Base-by-base conservation (phyloP, 2,888 invertebrate genomes). In the Odontocolon sp. region DNA sequence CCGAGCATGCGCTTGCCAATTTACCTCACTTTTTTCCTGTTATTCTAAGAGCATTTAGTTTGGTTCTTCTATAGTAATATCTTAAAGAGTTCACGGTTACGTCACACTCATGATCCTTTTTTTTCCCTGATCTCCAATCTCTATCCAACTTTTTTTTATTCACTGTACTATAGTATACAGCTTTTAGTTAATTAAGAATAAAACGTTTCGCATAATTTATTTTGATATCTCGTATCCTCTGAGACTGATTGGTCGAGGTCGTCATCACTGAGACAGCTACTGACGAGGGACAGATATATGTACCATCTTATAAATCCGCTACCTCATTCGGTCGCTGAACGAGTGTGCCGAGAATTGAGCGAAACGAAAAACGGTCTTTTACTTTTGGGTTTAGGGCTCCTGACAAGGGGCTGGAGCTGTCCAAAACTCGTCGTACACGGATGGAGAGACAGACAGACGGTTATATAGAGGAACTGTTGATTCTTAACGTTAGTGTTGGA, bases 161-260 rank as follows among this genome's bases (percentile, higher is more conserved):
- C 8, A 28, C 28, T 2, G 5, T 47, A 4, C 6, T 47, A 3
- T 18, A 18, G 21, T 38, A n/a, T n/a, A n/a, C n/a, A n/a, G n/a
- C 56, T 56, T 11, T 36, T 23, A 21, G 36, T 56, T 56, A 56
- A 56, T 56, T 56, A 38, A 21, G 38, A 56, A 56, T 56, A 36
- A 56, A 56, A 21, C 21, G 36, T 11, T 38, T n/a, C 11, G 56
- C 21, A 56, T 56, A 56, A 56, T 21, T 16, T 56, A 21, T 31
- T 56, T 23, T 21, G 36, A 16, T 56, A n/a, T 56, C 36, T 11
- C 31, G 50, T 26, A 52, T 9, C 6, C 23, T 8, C 2, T 3
- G 38, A 38, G 38, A 56, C 36, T 33, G 56, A 56, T 56, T 52
- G 50, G 14, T 23, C 56, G 56, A 23, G 36, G 38, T 38, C 36